Base-by-base conservation (phyloP, 2,113 vertebrate species). In the Nesogale talazaci region DNA sequence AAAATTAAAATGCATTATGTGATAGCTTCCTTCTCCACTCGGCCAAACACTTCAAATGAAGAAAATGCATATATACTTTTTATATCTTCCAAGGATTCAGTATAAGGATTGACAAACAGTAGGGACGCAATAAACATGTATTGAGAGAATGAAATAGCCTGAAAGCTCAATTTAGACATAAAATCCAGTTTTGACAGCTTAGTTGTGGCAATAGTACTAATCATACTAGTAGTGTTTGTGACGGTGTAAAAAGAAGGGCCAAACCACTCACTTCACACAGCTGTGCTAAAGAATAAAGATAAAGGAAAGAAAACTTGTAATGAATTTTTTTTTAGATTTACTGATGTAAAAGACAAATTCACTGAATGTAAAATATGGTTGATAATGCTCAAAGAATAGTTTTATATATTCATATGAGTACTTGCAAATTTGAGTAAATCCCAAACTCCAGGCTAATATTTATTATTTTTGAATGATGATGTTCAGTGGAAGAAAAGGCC, bases 361-460 rank as follows among this genome's bases (percentile, higher is more conserved):
- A 77, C 12, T 74, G 29, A 46, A 75, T 27, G 25, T 70, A 75
- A 87, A 65, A 56, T 72, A 72, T 83, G 81, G 80, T 23, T 46
- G 38, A 67, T 12, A 2, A 36, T 57, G 29, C 12, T 88, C 40
- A 93, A 4, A 42, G 83, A 92, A 57, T 8, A 92, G 2, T 92
- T 78, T 65, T 86, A 15, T 77, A 14, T 52, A 20, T 77, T 6
- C 6, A n/a, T 34, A 6, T 52, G 11, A 92, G 9, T 4, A 6
- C 74, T 95, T 14, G 6, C n/a, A 77, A 96, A 91, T 80, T 20
- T 61, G 36, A 94, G 15, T 20, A 14, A 56, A 84, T 34, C 7
- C 6, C 2, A n/a, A 88, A 92, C 27, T 70, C 34, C 75, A 77
- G 0, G 11, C 34, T 86, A 56, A 6, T 38, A 9, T 57, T 91